Base-by-base conservation (phyloP, 2,888 invertebrate species). In the Ypsolopha scabrella region DNA sequence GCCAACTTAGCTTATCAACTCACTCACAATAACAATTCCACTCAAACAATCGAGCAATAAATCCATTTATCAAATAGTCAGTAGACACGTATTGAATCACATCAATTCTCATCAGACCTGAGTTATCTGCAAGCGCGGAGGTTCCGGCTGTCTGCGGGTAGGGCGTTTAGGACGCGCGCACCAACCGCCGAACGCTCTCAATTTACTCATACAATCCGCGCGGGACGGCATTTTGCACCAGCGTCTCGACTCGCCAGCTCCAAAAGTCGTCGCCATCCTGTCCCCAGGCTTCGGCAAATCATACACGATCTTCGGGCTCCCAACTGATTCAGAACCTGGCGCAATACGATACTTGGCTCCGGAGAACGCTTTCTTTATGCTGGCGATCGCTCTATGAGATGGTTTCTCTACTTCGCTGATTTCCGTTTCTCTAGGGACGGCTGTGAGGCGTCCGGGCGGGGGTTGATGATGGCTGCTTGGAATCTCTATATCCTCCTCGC, bases 271-370 rank as follows among this genome's bases (percentile, higher is more conserved):
- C 43, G 72, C 68, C 85, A 86, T 86, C 49, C 85, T 71, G 52
- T 85, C 77, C 0, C 85, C 86, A 1, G 85, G 85, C 55, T 80
- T 85, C 6, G 80, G 67, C 53, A 75, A 70, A 45, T 83, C 75
- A 58, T 81, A 86, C 43, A 81, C 80, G 52, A 85, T 85, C 58
- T 82, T 85, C 1, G 86, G 86, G 56, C 85, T 86, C 7, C 78
- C 86, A 8, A 80, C 70, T 0, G 67, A 56, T 46, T 78, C 81
- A 24, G 41, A 7, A 13, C 69, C 72, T 0, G 83, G 83, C 7
- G 79, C 72, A 33, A 85, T 75, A 14, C 80, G 75, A 62, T 80
- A 77, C 56, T 80, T 82, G 2, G 77, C 76, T 13, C 80, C 79
- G 0, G 76, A 67, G 53, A 82, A 68, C 0, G 74, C 81, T 55